phyloP scores from a whole-genome alignment of 2,113 vertebrate genomes.

The Gymnarchus niloticus region DNA sequence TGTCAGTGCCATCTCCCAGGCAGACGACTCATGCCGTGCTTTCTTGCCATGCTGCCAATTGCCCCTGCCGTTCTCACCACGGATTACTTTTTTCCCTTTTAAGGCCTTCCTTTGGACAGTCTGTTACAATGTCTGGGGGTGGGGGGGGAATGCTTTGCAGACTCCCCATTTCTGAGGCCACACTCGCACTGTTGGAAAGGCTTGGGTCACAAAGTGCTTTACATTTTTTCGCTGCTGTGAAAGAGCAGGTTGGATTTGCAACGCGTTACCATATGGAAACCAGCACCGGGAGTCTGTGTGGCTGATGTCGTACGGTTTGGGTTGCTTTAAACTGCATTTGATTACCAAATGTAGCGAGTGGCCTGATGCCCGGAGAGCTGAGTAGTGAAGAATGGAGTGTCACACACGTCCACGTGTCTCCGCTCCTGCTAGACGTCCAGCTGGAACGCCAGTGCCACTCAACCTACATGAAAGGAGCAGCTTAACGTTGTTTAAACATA shows the following conservation, averaged over 20 bases:
- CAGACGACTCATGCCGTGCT: slow-evolving; percentile 45
- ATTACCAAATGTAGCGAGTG: not conserved
- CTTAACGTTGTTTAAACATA: not conserved
- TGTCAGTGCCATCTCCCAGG: slow-evolving; percentile 23
- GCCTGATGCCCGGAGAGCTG: not conserved
- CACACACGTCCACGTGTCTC: not conserved
- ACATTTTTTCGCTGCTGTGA: slow-evolving; percentile 4
- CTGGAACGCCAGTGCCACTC: no score
- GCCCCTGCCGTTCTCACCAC: slow-evolving; percentile 25
- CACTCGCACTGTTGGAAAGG: not conserved
- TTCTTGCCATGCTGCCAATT: slow-evolving; percentile 33
- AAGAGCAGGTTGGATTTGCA: not conserved
- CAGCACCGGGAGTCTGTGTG: not conserved
- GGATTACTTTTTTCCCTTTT: slow-evolving; percentile 66
- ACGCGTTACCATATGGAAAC: slow-evolving; percentile 8
- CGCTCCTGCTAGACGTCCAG: not conserved
- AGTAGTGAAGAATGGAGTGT: not conserved
- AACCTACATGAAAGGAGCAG: no score
- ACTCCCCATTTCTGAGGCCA: not conserved
- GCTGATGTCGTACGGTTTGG: not conserved
- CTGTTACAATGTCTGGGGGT: slow-evolving; percentile 39
- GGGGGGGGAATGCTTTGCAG: slow-evolving; percentile 18
- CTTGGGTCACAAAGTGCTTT: not conserved
- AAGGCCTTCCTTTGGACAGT: slow-evolving; percentile 52
- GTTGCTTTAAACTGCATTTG: not conserved